Conservation (phyloP, 2,113 vertebrate genomes). For the Mesembrinibis cayennensis region DNA sequence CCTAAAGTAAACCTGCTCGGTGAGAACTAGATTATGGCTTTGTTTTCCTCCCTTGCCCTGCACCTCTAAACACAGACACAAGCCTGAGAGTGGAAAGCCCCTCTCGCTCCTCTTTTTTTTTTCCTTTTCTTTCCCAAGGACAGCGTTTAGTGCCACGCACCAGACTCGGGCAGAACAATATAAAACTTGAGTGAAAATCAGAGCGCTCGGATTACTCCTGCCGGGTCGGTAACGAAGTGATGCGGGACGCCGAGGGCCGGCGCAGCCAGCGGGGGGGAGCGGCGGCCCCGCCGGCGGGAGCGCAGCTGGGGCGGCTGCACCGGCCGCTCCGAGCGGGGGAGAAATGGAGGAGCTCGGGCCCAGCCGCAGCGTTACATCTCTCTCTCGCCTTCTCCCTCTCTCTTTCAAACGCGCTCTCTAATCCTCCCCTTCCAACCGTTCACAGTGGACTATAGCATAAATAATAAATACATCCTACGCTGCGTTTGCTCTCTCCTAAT, state of each 20-base stretch:
- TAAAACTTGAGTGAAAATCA: not conserved
- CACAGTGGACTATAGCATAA: constrained; percentile 69
- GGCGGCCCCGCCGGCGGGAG: not conserved
- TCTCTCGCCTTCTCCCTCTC: not conserved
- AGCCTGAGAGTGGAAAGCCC: not conserved
- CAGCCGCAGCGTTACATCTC: not conserved
- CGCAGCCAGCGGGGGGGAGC: not conserved
- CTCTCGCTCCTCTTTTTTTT: not conserved
- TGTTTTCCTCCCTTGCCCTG: constrained; percentile 34
- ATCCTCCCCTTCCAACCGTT: constrained; percentile 29
- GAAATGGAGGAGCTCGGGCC: not conserved
- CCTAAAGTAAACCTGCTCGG: constrained; percentile 55
- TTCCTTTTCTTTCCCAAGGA: not conserved
- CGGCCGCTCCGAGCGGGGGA: not conserved
- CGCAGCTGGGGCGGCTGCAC: not conserved
- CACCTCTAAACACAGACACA: not conserved
- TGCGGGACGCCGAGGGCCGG: not conserved
- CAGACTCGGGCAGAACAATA: not conserved
- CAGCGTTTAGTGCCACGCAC: not conserved
- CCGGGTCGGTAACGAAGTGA: not conserved
- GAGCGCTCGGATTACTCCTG: not conserved
- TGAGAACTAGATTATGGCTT: constrained; percentile 43
- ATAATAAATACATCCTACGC: constrained; percentile 77
- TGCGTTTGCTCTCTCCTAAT: constrained; percentile 71
- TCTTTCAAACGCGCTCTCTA: not conserved